phyloP scores from a whole-genome alignment of 2,797 vertebrate genomes.

The Danio tinwini region DNA sequence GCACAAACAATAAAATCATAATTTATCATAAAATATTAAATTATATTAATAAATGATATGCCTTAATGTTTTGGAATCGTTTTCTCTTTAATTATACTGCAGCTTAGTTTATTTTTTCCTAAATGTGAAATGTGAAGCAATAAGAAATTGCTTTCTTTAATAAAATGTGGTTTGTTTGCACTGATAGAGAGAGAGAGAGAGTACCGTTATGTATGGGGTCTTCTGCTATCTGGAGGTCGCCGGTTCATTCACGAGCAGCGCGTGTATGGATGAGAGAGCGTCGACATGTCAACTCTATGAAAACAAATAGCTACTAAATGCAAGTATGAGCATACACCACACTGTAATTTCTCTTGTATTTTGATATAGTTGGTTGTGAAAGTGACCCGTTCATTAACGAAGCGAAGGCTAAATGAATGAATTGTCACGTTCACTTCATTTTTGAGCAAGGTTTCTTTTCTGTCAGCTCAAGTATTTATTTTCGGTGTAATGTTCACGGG shows the following conservation, averaged over 20 bases:
- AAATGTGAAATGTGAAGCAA: too few species aligned
- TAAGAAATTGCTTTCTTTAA: background rate
- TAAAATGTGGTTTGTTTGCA: background rate
- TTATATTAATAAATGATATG: background rate
- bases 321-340: background rate
- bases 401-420: background rate
- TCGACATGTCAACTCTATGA: background rate
- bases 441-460: background rate
- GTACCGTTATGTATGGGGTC: background rate
- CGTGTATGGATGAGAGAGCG: background rate
- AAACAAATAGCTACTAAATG: background rate
- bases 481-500: background rate
- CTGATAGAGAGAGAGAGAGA: background rate
- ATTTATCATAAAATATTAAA: background rate
- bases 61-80: background rate
- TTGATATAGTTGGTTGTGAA: background rate
- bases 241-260: background rate
- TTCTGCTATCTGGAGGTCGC: background rate
- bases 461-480: background rate
- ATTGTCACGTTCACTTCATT: background rate
- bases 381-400: background rate
- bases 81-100: background rate
- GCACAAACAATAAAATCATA: background rate
- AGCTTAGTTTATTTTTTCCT: background rate
- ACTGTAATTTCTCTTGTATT: background rate